Conservation (phyloP, 2,113 vertebrate genomes). For the Lipophrys pholis region DNA sequence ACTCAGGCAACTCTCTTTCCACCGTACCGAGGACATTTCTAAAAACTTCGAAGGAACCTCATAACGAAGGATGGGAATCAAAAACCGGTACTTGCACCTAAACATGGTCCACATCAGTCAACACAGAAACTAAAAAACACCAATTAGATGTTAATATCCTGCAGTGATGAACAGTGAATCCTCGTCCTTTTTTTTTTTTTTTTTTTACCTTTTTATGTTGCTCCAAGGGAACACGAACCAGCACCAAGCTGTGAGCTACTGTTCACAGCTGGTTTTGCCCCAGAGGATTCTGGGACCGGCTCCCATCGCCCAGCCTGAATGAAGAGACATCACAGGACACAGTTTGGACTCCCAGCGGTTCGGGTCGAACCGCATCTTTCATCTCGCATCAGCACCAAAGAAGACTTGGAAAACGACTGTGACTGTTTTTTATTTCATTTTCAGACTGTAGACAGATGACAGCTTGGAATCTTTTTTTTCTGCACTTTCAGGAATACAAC, state of each 20-base stretch:
- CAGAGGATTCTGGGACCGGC: background rate
- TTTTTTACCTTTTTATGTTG: background rate
- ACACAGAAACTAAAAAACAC: no score
- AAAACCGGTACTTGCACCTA: no score
- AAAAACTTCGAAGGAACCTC: no score
- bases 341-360: background rate
- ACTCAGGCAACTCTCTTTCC: no score
- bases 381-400: background rate
- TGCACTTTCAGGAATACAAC: no score
- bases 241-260: no score
- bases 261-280: background rate
- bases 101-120: no score
- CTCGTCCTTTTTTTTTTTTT: background rate
- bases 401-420: background rate
- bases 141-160: no score
- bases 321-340: background rate
- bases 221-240: background rate
- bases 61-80: no score
- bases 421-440: background rate
- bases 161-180: background rate
- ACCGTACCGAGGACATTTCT: no score
- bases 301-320: background rate
- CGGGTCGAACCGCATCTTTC: background rate
- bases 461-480: no score
- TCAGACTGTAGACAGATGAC: no score